Evolutionary conservation across 2,113 vertebrate species (phyloP).

Genomic region (Narcine bancroftii): DNA sequence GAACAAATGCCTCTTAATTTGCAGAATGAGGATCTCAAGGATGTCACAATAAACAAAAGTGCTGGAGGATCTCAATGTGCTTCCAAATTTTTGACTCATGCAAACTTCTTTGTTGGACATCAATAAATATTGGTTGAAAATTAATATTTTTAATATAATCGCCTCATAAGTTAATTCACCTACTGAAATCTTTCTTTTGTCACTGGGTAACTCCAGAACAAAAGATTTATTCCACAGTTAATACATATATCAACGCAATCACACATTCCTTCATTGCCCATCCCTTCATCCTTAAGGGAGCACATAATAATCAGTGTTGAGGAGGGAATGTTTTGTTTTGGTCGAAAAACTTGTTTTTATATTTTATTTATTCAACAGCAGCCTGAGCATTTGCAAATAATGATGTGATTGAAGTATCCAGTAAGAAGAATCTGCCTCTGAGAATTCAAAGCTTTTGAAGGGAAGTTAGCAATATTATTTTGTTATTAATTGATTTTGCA

Average conservation of each 20-base stretch:
- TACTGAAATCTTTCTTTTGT: not conserved
- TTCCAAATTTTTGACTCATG: too few relatives aligned
- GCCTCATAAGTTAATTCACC: not conserved
- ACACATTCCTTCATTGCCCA: too few relatives aligned
- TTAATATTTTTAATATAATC: not conserved
- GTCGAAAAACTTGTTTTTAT: not conserved
- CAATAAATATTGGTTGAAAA: not conserved
- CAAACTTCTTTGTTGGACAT: not conserved
- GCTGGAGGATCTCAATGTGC: too few relatives aligned
- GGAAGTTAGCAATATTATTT: slow-evolving; percentile 12
- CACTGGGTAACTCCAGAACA: not conserved
- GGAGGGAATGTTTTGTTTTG: not conserved
- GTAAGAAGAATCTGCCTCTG: not conserved
- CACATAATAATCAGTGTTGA: not conserved
- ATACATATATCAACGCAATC: too few relatives aligned
- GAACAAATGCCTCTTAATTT: not conserved
- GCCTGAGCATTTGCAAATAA: not conserved
- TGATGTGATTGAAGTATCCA: not conserved
- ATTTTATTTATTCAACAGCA: not conserved
- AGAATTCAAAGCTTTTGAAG: not conserved
- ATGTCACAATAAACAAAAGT: too few relatives aligned
- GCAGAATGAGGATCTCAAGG: not conserved
- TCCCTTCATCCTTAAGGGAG: too few relatives aligned
- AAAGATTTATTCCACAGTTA: not conserved
- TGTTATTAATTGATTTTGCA: not conserved